Evolutionary conservation across 2,113 vertebrate genomes (phyloP), one percentile per base, ranked within the genome.

Genomic region (Dolichallabes microphthalmus): DNA sequence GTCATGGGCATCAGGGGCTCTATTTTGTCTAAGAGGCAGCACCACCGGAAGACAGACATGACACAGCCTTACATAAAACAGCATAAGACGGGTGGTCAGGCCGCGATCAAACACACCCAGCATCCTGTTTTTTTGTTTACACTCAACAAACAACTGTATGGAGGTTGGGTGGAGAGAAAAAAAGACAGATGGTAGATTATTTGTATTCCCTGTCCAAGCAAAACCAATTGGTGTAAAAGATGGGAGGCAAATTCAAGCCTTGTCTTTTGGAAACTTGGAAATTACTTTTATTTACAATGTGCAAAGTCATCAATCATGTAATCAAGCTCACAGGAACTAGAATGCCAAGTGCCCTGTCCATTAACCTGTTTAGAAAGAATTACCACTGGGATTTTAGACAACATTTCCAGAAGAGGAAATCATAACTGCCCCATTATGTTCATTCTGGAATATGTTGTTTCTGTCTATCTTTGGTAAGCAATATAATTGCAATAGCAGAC

Each of bases 1-100:
- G 91, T 93, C 92, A 94, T 89, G 86, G 89, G 87, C 87, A 80
- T 84, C 86, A 89, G 84, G 91, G 92, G 89, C 80, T 89, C 89
- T 93, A 92, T 93, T 93, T 91, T 92, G 92, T 92, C 91, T 93
- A 90, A 90, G 88, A 88, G 87, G n/a, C 57, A 79, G 89, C 77
- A 10, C 82, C 84, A 90, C 88, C 85, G 57, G 68, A 90, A 87
- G 88, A 88, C 85, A 83, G 84, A 88, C 89, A 93, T 88, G 86
- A 87, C 87, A 88, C 86, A 83, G 86, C 81, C 84, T 90, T 73
- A 88, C 87, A 87, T 86, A 45, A 80, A 82, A 89, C 55, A 25
- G 80, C 75, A 83, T 85, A 73, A 86, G 57, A 57, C 76, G 79
- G 87, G 87, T 1, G 32, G 80, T 83, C 64, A 50, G 80, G 15